Evolutionary conservation across 2,113 vertebrate genomes (phyloP), one percentile per base, ranked within the genome.

Genomic region (Gymnocephalus cernua): DNA sequence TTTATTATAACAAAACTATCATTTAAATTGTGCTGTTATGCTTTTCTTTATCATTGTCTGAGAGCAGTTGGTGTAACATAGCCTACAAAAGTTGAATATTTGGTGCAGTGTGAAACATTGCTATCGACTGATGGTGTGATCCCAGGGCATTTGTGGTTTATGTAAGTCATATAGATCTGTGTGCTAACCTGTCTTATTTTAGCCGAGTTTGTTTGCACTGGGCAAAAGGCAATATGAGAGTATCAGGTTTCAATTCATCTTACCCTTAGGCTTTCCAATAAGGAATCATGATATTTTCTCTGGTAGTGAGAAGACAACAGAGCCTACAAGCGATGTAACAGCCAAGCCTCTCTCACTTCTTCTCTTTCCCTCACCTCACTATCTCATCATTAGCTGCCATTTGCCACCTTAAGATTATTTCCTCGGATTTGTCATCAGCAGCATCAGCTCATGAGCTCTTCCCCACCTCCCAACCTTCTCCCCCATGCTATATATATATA

Each of bases 331-430:
- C 48, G 9, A 85, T 88, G 76, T 84, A 75, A 76, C 61, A 68
- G 56, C 58, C 63, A 51, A 54, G 50, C 58, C 59, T 47, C 15
- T 77, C 74, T 38, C 19, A 0, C 45, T 54, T 23, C 19, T 16
- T 58, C 56, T 35, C 74, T 50, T 27, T 10, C 38, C 23, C 66
- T 44, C 45, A 44, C 65, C 66, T 51, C 76, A 53, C 47, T 38
- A 75, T 78, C 69, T 84, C 74, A 86, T 89, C 65, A 83, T 74
- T 73, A 84, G 15, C 67, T 79, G 66, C 80, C 74, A 5, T 32
- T 32, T 84, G 68, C 61, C 87, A 90, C 88, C 68, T 85, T 82
- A 27, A 74, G 67, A 90, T 91, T 67, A 88, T 88, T 75, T 84
- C 44, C 44, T 65, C 10, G 3, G 84, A 38, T 82, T 79, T 88